A percentile compares a stretch with the other conserved stretches of the same genome.
These are phyloP conservation scores for Coregonus sp. DNA, from an alignment of 2,797 vertebrate genomes.

Conservation along the genomic window DNA sequence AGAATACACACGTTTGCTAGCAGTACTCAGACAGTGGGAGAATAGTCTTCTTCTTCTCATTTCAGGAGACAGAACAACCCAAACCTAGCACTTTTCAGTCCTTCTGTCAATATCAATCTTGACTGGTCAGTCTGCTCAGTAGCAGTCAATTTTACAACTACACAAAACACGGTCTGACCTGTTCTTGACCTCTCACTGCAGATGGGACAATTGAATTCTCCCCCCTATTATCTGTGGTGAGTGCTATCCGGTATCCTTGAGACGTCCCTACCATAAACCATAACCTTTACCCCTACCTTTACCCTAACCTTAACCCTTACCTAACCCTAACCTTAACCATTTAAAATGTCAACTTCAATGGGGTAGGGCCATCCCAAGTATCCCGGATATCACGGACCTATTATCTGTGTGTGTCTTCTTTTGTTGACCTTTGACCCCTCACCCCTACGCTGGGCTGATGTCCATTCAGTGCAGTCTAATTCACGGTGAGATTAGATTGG, in stretches of 20 bases:
- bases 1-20: too few species aligned
- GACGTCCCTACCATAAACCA: too few species aligned
- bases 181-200: slow-evolving; percentile 18
- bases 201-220: slow-evolving; percentile 7
- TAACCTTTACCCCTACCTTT: too few species aligned
- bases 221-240: neutral
- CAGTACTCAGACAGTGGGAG: too few species aligned
- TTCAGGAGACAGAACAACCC: neutral
- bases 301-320: too few species aligned
- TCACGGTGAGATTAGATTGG: neutral
- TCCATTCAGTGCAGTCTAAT: neutral
- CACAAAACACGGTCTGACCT: slow-evolving; percentile 7
- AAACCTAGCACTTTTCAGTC: neutral
- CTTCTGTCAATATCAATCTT: slow-evolving; percentile 1
- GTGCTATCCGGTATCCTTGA: neutral
- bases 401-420: neutral
- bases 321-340: too few species aligned
- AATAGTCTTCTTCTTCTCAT: neutral
- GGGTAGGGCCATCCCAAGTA: too few species aligned
- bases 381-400: neutral
- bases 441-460: slow-evolving; percentile 15
- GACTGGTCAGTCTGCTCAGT: neutral
- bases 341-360: too few species aligned
- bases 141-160: neutral
- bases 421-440: neutral